Evolutionary conservation across 2,888 invertebrate species (phyloP), one percentile per base, ranked within the genome.

Genomic region (Epirrita christyi): DNA sequence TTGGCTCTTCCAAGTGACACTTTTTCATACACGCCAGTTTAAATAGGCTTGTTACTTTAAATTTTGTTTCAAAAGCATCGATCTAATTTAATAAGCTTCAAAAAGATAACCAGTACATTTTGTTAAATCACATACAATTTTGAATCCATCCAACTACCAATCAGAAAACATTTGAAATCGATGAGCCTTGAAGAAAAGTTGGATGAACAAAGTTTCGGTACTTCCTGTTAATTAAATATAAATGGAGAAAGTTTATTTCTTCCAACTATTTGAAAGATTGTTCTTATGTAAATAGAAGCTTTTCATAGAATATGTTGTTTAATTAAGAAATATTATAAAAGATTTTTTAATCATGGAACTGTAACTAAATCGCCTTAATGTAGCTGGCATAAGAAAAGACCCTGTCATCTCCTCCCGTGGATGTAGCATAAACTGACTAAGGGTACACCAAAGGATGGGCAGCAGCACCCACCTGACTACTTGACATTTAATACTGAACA

Each of bases 171-270:
- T 78, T 82, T 81, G 73, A 78, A 82, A 84, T 83, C 83, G 81
- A 84, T 80, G 76, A 78, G 76, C 77, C 81, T 82, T 76, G 78
- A 81, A 81, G 81, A 73, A 77, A 83, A 86, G 78, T 85, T 85
- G 76, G 78, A 79, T 80, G 75, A 81, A 84, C 76, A 79, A 80
- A 86, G 80, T 83, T 85, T 79, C 80, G 81, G 77, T 79, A 80
- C 81, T 85, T 82, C 75, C 75, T 78, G 80, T 80, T 83, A 83
- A 84, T 86, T 85, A 85, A 85, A 85, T 85, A 85, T 84, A 83
- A 83, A 86, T 86, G 81, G 77, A 67, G 62, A 80, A 85, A 85
- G 78, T 85, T 85, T 81, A 71, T 73, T 74, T 74, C 49, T 40
- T 60, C 42, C 47, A 60, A 58, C 63, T 63, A 58, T 60, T 63